phyloP scores from a whole-genome alignment of 2,113 vertebrate species.

The Rousettus leschenaultii region DNA sequence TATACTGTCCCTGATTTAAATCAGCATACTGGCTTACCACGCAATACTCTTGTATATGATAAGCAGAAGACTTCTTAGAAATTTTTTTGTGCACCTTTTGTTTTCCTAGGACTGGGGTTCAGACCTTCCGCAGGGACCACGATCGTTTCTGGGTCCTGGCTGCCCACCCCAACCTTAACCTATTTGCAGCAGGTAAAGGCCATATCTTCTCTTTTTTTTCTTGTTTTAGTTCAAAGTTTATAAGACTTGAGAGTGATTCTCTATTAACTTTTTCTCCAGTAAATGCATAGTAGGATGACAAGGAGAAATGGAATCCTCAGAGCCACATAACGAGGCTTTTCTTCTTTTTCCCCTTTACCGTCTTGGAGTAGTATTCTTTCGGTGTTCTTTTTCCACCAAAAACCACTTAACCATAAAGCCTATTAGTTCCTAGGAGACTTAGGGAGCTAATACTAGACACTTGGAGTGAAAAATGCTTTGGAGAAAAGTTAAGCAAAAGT shows the following conservation, averaged over 20 bases:
- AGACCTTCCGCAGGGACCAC: conserved; percentile 96
- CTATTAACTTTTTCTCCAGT: background rate
- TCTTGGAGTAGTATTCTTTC: background rate
- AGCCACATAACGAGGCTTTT: background rate
- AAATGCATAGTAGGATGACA: background rate
- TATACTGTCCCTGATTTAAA: background rate
- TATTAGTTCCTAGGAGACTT: background rate
- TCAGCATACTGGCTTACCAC: background rate
- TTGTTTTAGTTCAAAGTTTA: background rate
- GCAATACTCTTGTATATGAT: background rate
- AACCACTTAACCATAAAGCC: background rate
- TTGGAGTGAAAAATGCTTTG: background rate
- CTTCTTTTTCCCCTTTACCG: background rate
- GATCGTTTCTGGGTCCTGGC: conserved; percentile 98
- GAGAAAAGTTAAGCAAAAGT: background rate
- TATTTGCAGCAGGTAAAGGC: conserved; percentile 93
- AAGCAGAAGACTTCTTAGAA: background rate
- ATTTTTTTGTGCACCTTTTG: background rate
- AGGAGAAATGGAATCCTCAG: background rate
- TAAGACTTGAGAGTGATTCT: background rate
- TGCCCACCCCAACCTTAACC: conserved; percentile 97
- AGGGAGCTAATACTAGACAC: background rate
- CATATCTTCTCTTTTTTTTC: background rate
- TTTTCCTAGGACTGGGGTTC: conserved; percentile 90
- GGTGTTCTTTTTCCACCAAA: background rate